Base-by-base conservation (phyloP, 2,797 vertebrate genomes). In the Cirrhinus molitorella region DNA sequence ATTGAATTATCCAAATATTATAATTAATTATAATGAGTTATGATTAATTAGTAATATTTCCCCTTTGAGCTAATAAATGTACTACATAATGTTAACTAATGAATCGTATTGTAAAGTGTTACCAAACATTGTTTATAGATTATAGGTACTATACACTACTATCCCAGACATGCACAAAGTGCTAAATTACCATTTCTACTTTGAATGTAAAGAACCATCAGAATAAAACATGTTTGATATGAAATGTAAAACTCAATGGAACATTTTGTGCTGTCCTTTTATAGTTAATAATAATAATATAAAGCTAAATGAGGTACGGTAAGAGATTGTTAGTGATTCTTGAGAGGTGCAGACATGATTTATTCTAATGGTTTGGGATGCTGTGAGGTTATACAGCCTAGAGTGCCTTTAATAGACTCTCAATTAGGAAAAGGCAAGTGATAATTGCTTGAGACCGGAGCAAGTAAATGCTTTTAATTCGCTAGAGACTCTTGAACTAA, bases 371-470 rank as follows among this genome's bases (percentile, higher is more conserved):
- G n/a, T 63, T 40, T 57, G 13, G 55, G 40, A 25, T 2, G 28
- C 19, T 12, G 25, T 16, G 70, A 51, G 75, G 40, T 67, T 83
- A 34, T 43, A 28, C 68, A 43, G 59, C 14, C 43, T 40, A 43
- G 59, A 79, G 68, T 67, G 68, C 47, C 13, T 59, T 78, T 83
- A 79, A 72, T 72, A 61, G 67, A 85, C 45, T 68, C n/a, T 49
- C 68, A 79, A 74, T 80, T 86, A 79, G 49, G 31, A 68, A 10
- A 59, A 83, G 23, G 45, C 31, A 55, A 83, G 70, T n/a, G 65
- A 79, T 71, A 79, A 84, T 57, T 79, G 55, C 31, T 34, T 37
- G 19, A 59, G 53, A 47, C 55, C 25, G 34, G 14, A 71, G 65
- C 40, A 82, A 67, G 61, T 51, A 16, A 55, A 65, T 16, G 68